Evolutionary conservation across 2,888 invertebrate genomes (phyloP), one percentile per base, ranked within the genome.

Genomic region (Drosophila hamatofila): DNA sequence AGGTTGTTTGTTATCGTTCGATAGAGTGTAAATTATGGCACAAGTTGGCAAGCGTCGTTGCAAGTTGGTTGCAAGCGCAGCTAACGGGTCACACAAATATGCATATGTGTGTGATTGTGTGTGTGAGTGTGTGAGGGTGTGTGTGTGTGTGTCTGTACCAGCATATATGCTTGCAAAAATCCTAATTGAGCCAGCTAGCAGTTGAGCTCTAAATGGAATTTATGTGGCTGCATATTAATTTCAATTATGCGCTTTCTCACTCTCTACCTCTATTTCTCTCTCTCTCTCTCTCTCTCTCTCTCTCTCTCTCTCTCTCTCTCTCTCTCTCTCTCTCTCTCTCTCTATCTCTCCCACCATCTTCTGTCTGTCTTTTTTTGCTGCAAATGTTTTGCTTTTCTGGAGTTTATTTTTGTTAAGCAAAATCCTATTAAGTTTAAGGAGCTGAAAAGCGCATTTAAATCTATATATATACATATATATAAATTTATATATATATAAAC

Each of bases 21-120:
- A 84, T 90, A 90, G 89, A 84, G 90, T 90, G 90, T 83, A 84
- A 84, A 84, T 88, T 88, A 84, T 84, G 87, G 89, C 87, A 72
- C 57, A 77, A 77, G 72, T 72, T 80, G 80, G 72, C 83, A 72
- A 70, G 69, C 65, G 35, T n/a, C 23, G 62, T 11, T 52, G 72
- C 61, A 54, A 48, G 42, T 63, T 42, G 51, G 35, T 51, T 42
- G 30, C 62, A 61, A 27, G 18, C 60, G 37, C 23, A 25, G 57
- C 70, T 23, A 69, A 33, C 37, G 55, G 37, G 37, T 51, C n/a
- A 12, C 27, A 58, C 41, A 33, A 21, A 39, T 16, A 23, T 18
- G 6, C 35, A 46, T 39, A 23, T 7, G n/a, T 14, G 7, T 35
- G 25, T 23, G 18, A 18, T 25, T 61, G 16, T 42, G 11, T 11